Percentiles rank a stretch among this genome's conserved stretches.
These are phyloP conservation scores for Mesochorus sp. DNA, from an alignment of 2,888 invertebrate species.

Conservation along the genomic window DNA sequence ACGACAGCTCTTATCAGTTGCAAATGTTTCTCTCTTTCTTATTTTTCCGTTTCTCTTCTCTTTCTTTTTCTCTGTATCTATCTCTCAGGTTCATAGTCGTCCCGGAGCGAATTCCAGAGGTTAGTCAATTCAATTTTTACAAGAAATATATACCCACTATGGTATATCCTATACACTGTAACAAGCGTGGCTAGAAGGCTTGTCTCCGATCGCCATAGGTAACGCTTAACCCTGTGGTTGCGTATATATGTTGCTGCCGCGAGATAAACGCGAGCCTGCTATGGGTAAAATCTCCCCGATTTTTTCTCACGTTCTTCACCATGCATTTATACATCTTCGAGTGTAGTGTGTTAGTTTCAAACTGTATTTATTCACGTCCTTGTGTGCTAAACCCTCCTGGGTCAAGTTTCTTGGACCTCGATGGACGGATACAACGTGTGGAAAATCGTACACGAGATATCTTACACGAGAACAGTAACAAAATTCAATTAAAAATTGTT, in stretches of 20 bases:
- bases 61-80: no score
- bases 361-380: neutral
- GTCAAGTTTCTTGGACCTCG: conserved; percentile 31
- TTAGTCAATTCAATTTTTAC: conserved; percentile 40
- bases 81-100: conserved; percentile 32
- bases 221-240: conserved; percentile 48
- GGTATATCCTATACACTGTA: neutral
- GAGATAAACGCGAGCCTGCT: conserved; percentile 39
- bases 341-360: conserved; percentile 10
- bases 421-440: neutral
- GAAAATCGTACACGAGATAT: conserved; percentile 20
- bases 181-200: conserved; percentile 24
- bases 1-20: no score
- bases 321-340: neutral
- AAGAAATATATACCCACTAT: neutral
- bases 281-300: conserved; percentile 19
- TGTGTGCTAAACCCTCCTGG: neutral
- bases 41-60: no score
- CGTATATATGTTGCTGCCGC: conserved; percentile 9
- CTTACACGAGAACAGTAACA: no score
- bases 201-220: conserved; percentile 35
- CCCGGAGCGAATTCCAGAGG: conserved; percentile 41
- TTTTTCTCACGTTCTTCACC: neutral
- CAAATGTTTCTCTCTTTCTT: conserved; percentile 1
- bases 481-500: no score